phyloP scores from a whole-genome alignment of 2,113 vertebrate genomes.

The Rhadina sibilatrix region DNA sequence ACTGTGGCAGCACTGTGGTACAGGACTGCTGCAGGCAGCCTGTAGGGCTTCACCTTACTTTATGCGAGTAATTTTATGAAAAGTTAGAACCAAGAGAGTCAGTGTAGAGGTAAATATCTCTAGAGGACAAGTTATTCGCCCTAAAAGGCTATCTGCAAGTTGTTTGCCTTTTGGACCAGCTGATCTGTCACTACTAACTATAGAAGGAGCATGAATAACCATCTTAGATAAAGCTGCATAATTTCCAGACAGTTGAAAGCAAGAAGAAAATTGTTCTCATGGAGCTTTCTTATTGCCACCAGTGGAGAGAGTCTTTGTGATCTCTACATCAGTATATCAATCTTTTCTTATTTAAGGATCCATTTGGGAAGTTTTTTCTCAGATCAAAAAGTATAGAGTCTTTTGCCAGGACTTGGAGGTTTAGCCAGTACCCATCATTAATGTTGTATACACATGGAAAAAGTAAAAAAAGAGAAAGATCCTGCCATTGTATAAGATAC shows the following conservation, averaged over 20 bases:
- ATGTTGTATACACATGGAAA: background rate
- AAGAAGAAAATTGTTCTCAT: background rate
- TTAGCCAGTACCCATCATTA: background rate
- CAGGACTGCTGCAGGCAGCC: background rate
- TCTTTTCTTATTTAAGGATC: background rate
- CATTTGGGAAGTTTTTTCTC: background rate
- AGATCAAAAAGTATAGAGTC: background rate
- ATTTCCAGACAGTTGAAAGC: background rate
- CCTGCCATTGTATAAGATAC: background rate
- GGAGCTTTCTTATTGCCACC: background rate
- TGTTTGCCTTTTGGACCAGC: background rate
- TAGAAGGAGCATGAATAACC: background rate
- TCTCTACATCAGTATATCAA: background rate
- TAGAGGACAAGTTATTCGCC: background rate
- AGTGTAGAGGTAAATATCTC: background rate
- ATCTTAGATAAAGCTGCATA: background rate
- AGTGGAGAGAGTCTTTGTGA: background rate
- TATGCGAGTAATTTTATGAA: background rate
- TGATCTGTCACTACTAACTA: background rate
- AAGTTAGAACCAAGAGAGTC: background rate
- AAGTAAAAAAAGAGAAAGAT: background rate
- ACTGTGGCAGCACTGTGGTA: background rate
- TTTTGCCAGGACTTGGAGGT: background rate
- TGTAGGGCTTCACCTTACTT: background rate
- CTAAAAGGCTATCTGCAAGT: constrained; percentile 27